phyloP scores from a whole-genome alignment of 2,888 invertebrate genomes.

The Drosophila recens region DNA sequence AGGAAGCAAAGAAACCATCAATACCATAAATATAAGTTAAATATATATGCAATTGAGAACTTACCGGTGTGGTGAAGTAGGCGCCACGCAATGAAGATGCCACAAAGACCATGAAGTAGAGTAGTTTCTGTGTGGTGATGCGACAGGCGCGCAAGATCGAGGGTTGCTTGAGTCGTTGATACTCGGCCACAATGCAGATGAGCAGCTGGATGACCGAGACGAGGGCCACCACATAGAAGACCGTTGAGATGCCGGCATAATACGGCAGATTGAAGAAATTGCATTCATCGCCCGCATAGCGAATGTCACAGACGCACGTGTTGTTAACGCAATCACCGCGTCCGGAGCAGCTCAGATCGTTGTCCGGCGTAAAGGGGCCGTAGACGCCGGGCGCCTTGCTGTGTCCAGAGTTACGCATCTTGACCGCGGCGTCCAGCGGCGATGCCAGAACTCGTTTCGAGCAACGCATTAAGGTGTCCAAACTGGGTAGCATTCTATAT shows the following conservation, averaged over 20 bases:
- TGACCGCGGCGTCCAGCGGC: conserved; percentile 73
- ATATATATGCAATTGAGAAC: conserved; percentile 74
- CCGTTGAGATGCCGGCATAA: conserved; percentile 89
- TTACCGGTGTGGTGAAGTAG: conserved; percentile 95
- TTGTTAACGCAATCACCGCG: conserved; percentile 96
- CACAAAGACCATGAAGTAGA: conserved; percentile 94
- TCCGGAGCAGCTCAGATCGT: conserved; percentile 89
- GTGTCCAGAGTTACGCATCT: conserved; percentile 65
- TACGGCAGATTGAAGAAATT: conserved; percentile 94
- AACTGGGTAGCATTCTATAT: conserved; percentile 84
- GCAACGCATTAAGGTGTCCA: conserved; percentile 85
- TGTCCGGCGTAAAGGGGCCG: conserved; percentile 68
- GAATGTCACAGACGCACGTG: conserved; percentile 95
- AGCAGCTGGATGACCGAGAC: conserved; percentile 94
- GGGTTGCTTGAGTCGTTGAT: conserved; percentile 93
- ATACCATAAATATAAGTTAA: too few relatives aligned
- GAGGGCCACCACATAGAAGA: conserved; percentile 93
- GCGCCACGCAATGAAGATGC: conserved; percentile 94
- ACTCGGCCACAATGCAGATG: conserved; percentile 93
- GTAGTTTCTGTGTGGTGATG: conserved; percentile 95
- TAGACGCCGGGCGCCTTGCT: conserved; percentile 62
- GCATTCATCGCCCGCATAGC: conserved; percentile 93
- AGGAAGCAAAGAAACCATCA: too few relatives aligned
- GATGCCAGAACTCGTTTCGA: conserved; percentile 84
- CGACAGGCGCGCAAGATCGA: conserved; percentile 93